phyloP scores from a whole-genome alignment of 2,888 invertebrate species.

The Cataglyphis cursor region DNA sequence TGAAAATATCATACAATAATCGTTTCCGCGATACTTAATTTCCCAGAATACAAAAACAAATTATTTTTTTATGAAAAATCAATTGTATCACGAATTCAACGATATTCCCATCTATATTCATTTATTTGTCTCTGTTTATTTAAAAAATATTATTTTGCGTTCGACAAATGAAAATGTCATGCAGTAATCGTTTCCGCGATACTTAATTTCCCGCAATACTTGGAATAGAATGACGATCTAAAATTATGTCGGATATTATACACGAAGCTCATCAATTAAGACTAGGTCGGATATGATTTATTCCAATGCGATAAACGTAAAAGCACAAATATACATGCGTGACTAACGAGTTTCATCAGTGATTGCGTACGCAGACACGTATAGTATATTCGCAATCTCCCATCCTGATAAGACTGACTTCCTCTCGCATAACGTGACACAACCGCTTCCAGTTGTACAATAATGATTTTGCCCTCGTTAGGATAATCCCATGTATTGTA shows the following conservation, averaged over 20 bases:
- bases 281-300: not conserved
- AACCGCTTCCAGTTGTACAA: conserved; percentile 23
- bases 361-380: not conserved
- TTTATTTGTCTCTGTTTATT: not conserved
- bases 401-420: conserved; percentile 46
- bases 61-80: not conserved
- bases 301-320: not conserved
- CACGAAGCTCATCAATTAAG: not conserved
- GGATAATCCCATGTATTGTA: not conserved
- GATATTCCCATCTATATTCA: not conserved
- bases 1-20: not conserved
- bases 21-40: not conserved
- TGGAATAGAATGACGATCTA: not conserved
- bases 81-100: not conserved
- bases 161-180: not conserved
- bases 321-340: not conserved
- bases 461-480: conserved; percentile 20
- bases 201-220: not conserved
- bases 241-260: not conserved
- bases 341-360: conserved; percentile 6
- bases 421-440: conserved; percentile 29
- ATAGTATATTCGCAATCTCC: not conserved
- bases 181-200: not conserved
- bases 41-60: not conserved
- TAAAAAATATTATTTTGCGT: not conserved